Evolutionary conservation across 2,888 invertebrate genomes (phyloP), one percentile per base, ranked within the genome.

Genomic region (Thera britannica): DNA sequence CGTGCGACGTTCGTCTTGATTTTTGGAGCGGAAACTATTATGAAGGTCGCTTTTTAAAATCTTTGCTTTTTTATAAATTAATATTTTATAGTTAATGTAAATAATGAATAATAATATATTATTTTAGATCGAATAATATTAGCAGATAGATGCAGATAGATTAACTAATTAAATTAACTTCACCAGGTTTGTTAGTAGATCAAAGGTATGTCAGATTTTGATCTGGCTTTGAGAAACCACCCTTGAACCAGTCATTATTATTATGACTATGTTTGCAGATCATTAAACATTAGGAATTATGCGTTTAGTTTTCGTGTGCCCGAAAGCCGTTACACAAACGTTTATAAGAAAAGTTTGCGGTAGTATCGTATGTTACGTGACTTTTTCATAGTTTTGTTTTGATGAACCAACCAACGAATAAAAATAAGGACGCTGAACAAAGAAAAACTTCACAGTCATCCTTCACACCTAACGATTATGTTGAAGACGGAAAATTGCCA

Each of bases 1-100:
- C 67, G 67, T 65, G 67, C 63, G 71, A 70, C 67, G 67, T 65
- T 65, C 63, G 71, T 57, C 64, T 71, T 70, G 74, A 70, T 74
- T 75, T 72, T 69, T 67, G 67, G 73, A 61, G 65, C 67, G 71
- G 55, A 67, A 72, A 65, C n/a, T 11, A 46, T 69, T 67, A 72
- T 67, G 63, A 69, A 65, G 62, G 62, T 65, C 62, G 60, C 61
- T 51, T 54, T 34, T 38, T 52, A 60, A 38, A 38, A 55, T 65
- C 59, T 60, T 64, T 41, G 44, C 6, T 2, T 1, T 46, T 46
- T 3, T 2, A n/a, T n/a, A n/a, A n/a, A n/a, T n/a, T n/a, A n/a
- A n/a, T n/a, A n/a, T n/a, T n/a, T n/a, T n/a, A n/a, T n/a, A n/a
- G n/a, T n/a, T n/a, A n/a, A n/a, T n/a, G n/a, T n/a, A n/a, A n/a